Conservation (phyloP, 1,140 invertebrate species). For the Trachymyrmex septentrionalis region DNA sequence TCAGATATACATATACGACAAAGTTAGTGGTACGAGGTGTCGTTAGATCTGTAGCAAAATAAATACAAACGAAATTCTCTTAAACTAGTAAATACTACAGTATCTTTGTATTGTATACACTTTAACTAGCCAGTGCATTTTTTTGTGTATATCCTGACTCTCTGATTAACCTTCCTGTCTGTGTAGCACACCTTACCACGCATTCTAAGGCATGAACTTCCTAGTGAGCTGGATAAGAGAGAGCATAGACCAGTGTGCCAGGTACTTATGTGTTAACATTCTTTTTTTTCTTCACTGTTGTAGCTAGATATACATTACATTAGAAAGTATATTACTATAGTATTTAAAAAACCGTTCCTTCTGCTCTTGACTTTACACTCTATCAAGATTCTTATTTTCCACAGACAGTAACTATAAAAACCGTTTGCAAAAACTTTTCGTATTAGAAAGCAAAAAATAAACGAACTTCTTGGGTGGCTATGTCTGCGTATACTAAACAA, state of each 20-base stretch:
- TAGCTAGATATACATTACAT: conserved; percentile 79
- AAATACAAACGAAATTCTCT: conserved; percentile 73
- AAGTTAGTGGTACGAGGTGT: conserved; percentile 57
- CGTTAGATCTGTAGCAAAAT: conserved; percentile 74
- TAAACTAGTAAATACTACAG: conserved; percentile 75
- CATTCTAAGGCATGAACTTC: conserved; percentile 80
- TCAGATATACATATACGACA: conserved; percentile 62
- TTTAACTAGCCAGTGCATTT: conserved; percentile 75
- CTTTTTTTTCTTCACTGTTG: conserved; percentile 72
- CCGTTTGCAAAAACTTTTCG: conserved; percentile 69
- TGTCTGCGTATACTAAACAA: conserved; percentile 74
- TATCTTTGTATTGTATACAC: conserved; percentile 75
- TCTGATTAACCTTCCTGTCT: conserved; percentile 79
- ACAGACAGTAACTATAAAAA: conserved; percentile 71
- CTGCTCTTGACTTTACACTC: conserved; percentile 70
- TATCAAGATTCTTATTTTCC: conserved; percentile 73
- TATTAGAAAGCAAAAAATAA: conserved; percentile 77
- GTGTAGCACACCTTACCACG: conserved; percentile 79
- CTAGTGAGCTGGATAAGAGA: conserved; percentile 80
- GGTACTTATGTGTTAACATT: conserved; percentile 82
- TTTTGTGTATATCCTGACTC: conserved; percentile 75
- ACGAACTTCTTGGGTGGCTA: conserved; percentile 72
- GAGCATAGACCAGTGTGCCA: conserved; percentile 83
- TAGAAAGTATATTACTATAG: conserved; percentile 79
- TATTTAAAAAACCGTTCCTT: conserved; percentile 76